Percentiles rank a stretch among this genome's conserved stretches.
Evolutionary conservation across 1,140 invertebrate genomes (phyloP).

Genomic region (Euwallacea similis): DNA sequence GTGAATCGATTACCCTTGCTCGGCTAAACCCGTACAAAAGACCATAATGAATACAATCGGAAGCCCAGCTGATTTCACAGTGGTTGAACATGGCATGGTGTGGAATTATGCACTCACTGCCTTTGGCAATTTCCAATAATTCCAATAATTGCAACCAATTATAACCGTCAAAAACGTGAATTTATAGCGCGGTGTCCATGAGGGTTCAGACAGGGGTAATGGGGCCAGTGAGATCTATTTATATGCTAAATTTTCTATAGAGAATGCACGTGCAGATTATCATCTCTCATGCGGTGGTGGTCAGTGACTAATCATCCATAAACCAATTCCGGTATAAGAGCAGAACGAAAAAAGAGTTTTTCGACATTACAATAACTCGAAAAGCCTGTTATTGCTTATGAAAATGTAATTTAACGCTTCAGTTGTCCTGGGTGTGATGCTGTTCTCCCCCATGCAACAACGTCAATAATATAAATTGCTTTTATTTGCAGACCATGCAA

Average conservation of each 20-base stretch:
- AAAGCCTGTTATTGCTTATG: constrained; percentile 29
- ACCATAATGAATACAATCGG: constrained; percentile 38
- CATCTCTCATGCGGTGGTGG: no score
- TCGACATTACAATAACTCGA: constrained; percentile 13
- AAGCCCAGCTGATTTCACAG: constrained; percentile 34
- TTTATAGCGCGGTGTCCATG: constrained; percentile 8
- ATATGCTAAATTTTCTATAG: constrained; percentile 10
- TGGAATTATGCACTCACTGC: constrained; percentile 25
- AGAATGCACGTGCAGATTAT: not conserved
- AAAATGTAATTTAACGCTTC: constrained; percentile 36
- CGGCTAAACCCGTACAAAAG: constrained; percentile 31
- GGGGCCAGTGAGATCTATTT: not conserved
- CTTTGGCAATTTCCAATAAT: constrained; percentile 24
- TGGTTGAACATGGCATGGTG: constrained; percentile 30
- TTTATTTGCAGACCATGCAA: constrained; percentile 40
- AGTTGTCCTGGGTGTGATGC: constrained; percentile 23
- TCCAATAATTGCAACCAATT: constrained; percentile 34
- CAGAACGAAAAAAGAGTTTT: not conserved
- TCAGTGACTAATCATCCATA: no score
- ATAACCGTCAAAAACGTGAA: constrained; percentile 23
- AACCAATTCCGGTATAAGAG: no score
- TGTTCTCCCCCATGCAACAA: constrained; percentile 12
- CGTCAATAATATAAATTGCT: constrained; percentile 41
- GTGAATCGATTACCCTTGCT: constrained; percentile 34
- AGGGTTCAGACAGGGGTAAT: not conserved